These are phyloP conservation scores for Panopea generosa DNA, from an alignment of 2,888 invertebrate species.

Conservation along the genomic window DNA sequence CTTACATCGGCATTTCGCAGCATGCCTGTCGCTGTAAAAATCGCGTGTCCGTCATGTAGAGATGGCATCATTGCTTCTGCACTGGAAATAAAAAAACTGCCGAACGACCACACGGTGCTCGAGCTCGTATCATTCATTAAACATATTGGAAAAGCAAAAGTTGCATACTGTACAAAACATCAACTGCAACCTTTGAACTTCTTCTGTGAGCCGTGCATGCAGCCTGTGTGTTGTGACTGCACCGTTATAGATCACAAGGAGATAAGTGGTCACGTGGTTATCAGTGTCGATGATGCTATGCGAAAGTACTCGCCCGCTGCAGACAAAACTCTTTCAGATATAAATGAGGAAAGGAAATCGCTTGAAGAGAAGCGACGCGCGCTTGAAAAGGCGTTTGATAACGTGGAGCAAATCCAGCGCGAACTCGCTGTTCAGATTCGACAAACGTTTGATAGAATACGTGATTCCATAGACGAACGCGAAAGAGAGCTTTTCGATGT, in stretches of 20 bases:
- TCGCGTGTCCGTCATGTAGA: slow-evolving; percentile 79
- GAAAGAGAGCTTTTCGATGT: slow-evolving; percentile 76
- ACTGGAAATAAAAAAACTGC: slow-evolving; percentile 77
- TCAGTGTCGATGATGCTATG: slow-evolving; percentile 80
- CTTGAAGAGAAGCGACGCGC: slow-evolving; percentile 73
- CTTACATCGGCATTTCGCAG: slow-evolving; percentile 78
- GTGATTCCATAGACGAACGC: slow-evolving; percentile 76
- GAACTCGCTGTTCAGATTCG: slow-evolving; percentile 77
- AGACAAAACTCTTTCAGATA: slow-evolving; percentile 74
- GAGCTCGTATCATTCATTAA: slow-evolving; percentile 78
- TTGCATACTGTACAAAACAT: slow-evolving; percentile 79
- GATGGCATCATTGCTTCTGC: slow-evolving; percentile 78
- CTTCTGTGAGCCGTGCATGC: slow-evolving; percentile 81
- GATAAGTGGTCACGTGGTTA: slow-evolving; percentile 75
- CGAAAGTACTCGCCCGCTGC: slow-evolving; percentile 79
- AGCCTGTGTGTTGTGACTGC: slow-evolving; percentile 81
- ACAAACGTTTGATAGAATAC: slow-evolving; percentile 76
- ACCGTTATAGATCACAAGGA: slow-evolving; percentile 82
- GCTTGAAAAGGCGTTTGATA: slow-evolving; percentile 74
- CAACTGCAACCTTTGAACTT: slow-evolving; percentile 82
- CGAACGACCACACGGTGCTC: slow-evolving; percentile 80
- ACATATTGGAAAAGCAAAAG: slow-evolving; percentile 74
- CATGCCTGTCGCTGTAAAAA: slow-evolving; percentile 81
- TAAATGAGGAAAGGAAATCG: slow-evolving; percentile 66
- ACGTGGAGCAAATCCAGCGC: slow-evolving; percentile 76